A percentile compares a stretch with the other conserved stretches of the same genome.
Evolutionary conservation across 2,113 vertebrate species (phyloP).

Genomic region (Tinamus guttatus): DNA sequence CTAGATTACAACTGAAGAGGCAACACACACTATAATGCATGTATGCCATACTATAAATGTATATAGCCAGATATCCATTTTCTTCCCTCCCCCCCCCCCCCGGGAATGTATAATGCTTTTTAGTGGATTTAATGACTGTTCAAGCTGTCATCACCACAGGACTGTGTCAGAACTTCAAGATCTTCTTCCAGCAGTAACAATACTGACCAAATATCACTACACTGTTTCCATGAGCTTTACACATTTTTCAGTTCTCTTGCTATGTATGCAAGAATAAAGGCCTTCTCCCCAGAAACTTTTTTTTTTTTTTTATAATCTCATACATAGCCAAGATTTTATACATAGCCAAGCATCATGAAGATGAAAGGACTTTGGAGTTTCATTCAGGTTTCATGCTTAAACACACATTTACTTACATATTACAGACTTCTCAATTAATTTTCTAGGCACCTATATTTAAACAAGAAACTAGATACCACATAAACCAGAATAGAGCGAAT

Average conservation of each 20-base stretch:
- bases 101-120: not conserved
- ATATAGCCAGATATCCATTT: not conserved
- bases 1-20: not conserved
- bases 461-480: not conserved
- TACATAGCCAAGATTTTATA: not conserved
- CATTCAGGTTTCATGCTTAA: not conserved
- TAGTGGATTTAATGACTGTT: not conserved
- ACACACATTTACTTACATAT: not conserved
- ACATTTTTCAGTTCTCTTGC: not conserved
- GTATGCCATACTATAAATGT: not conserved
- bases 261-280: not conserved
- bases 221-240: not conserved
- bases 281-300: not conserved
- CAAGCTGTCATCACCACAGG: not conserved
- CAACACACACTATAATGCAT: not conserved
- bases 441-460: not conserved
- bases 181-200: not conserved
- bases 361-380: not conserved
- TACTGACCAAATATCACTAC: not conserved
- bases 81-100: too few relatives aligned
- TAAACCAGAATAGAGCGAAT: not conserved
- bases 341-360: not conserved
- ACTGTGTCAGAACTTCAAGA: not conserved
- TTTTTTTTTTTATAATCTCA: not conserved
- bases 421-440: not conserved